Base-by-base conservation (phyloP, 1,140 invertebrate species). In the Pogonomyrmex barbatus region DNA sequence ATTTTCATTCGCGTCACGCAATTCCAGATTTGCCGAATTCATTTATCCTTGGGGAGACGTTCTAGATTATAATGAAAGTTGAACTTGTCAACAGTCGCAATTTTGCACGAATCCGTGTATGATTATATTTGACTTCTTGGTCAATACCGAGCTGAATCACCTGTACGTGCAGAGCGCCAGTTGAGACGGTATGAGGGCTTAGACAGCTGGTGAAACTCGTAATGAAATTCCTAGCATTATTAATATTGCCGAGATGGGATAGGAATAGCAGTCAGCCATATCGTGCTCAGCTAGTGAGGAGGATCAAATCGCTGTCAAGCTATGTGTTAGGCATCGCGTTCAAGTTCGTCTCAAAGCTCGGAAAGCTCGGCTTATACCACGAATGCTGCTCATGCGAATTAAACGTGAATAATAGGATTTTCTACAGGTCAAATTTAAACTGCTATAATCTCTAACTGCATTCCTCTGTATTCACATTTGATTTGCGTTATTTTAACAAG, bases 141-240 rank as follows among this genome's bases (percentile, higher is more conserved):
- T 79, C 68, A 83, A 71, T 73, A 87, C 62, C 24, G 56, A 62
- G 33, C 39, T n/a, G 73, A 73, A 87, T 89, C 79, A 52, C 67
- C 85, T 81, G 75, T 85, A 81, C 42, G 62, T 87, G 68, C 52
- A 70, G 78, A 56, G 67, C 83, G 79, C 67, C 73, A 83, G 88
- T 58, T 73, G 88, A 84, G 79, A 87, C 79, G 85, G 60, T 76
- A 81, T 39, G 70, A 56, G 63, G 86, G 89, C 88, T 91, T 88
- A 85, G 83, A 83, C 86, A 73, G 86, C 85, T 67, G 86, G 71
- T 84, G 89, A 91, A 89, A 91, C 90, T 87, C 90, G 79, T 92
- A 92, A 92, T 92, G 91, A 92, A 92, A 92, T 92, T 92, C 91
- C 90, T 91, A 87, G 87, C 87, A 90, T 92, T 92, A 92, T 92